A percentile compares a stretch with the other conserved stretches of the same genome.
phyloP scores from a whole-genome alignment of 1,140 invertebrate species.

The Pseudomyrmex dendroicus region DNA sequence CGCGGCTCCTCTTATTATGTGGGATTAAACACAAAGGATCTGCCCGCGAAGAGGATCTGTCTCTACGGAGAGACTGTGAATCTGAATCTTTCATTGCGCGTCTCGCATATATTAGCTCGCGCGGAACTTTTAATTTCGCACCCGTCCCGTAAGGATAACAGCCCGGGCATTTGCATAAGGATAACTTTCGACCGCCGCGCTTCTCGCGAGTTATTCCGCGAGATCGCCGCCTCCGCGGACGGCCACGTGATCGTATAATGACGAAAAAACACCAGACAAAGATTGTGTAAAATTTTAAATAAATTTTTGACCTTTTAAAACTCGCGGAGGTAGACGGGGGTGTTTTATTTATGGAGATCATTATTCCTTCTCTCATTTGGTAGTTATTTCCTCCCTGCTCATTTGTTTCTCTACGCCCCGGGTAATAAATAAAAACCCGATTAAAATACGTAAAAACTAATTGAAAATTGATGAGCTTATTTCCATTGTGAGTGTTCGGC shows the following conservation, averaged over 20 bases:
- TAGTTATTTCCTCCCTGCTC: too few species aligned
- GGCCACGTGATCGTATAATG: conserved; percentile 42
- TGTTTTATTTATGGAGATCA: neutral
- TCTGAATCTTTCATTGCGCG: conserved; percentile 53
- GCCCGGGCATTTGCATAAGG: conserved; percentile 49
- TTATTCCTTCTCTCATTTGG: neutral
- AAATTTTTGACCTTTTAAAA: too few species aligned
- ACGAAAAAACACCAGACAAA: neutral
- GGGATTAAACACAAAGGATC: conserved; percentile 51
- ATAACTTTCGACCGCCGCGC: conserved; percentile 47
- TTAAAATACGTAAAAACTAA: neutral
- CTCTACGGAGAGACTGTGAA: neutral
- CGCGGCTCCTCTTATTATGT: conserved; percentile 31
- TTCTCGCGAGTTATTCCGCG: conserved; percentile 16
- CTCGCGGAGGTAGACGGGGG: too few species aligned
- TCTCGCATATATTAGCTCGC: conserved; percentile 47
- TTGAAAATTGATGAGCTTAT: conserved; percentile 3
- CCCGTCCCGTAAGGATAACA: conserved; percentile 46
- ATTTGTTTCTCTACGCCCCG: too few species aligned
- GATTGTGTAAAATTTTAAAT: conserved; percentile 20
- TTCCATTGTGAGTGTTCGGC: neutral
- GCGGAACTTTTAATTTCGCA: conserved; percentile 57
- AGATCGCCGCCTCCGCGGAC: conserved; percentile 15
- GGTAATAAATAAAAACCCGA: too few species aligned
- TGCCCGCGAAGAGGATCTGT: neutral